A percentile compares a stretch with the other conserved stretches of the same genome.
phyloP scores from a whole-genome alignment of 2,797 vertebrate genomes.

The Zenarchopterus dispar region DNA sequence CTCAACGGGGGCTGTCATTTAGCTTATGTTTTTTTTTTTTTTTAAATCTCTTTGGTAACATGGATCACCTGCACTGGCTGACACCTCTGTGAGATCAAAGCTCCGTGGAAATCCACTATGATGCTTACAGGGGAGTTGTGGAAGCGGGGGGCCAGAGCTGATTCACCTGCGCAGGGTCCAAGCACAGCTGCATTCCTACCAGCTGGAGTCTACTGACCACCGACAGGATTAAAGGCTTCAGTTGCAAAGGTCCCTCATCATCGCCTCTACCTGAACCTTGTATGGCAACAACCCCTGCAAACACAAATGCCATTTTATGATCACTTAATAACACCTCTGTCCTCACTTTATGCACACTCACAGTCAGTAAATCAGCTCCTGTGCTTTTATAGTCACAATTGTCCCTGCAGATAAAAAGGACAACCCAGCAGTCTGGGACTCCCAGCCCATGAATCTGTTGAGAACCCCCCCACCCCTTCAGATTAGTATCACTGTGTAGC shows the following conservation, averaged over 20 bases:
- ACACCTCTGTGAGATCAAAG: slow-evolving; percentile 71
- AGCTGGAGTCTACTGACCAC: slow-evolving; percentile 65
- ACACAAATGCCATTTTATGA: slow-evolving; percentile 71
- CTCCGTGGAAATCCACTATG: slow-evolving; percentile 55
- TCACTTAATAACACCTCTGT: slow-evolving; percentile 63
- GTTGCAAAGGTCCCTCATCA: slow-evolving; percentile 74
- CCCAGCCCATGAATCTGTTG: slow-evolving; percentile 66
- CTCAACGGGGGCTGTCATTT: slow-evolving; percentile 58
- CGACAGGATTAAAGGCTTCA: slow-evolving; percentile 78
- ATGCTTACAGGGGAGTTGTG: slow-evolving; percentile 38
- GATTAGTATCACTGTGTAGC: slow-evolving; percentile 55
- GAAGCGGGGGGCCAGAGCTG: slow-evolving; percentile 28
- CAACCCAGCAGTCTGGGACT: slow-evolving; percentile 57
- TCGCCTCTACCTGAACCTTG: slow-evolving; percentile 56
- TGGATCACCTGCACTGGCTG: slow-evolving; percentile 56
- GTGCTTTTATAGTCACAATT: slow-evolving; percentile 68
- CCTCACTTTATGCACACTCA: slow-evolving; percentile 37
- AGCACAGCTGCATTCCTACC: slow-evolving; percentile 63
- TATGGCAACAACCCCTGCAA: slow-evolving; percentile 63
- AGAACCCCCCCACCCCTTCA: neutral
- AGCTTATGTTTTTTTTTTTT: slow-evolving; percentile 46
- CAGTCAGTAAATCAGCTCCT: slow-evolving; percentile 62
- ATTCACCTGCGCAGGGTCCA: slow-evolving; percentile 71
- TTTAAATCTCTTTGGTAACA: slow-evolving; percentile 55
- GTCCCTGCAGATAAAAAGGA: slow-evolving; percentile 69